A percentile compares a stretch with the other conserved stretches of the same genome.
Evolutionary conservation across 2,888 invertebrate species (phyloP).

Genomic region (Eilema sororculum): DNA sequence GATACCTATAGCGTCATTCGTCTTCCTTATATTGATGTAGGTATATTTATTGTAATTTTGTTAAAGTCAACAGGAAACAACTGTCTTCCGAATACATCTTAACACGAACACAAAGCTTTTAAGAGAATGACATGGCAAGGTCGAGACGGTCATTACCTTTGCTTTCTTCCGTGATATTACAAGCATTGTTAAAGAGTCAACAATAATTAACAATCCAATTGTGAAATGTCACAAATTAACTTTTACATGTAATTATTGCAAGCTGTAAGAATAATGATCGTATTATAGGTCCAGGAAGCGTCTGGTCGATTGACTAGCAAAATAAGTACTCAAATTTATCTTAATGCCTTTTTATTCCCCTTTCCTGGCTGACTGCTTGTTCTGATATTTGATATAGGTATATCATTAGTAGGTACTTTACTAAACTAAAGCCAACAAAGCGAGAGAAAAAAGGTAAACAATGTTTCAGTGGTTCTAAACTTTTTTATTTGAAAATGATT

Average conservation of each 20-base stretch:
- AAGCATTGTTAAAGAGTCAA: neutral
- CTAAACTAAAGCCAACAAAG: too few relatives aligned
- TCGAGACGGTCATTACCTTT: conserved; percentile 3
- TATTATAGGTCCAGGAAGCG: too few relatives aligned
- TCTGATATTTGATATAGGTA: too few relatives aligned
- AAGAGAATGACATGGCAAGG: conserved; percentile 10
- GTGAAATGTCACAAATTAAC: conserved; percentile 9
- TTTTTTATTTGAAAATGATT: too few relatives aligned
- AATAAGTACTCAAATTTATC: too few relatives aligned
- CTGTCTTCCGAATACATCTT: conserved; percentile 5
- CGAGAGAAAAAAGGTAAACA: too few relatives aligned
- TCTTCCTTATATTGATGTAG: neutral
- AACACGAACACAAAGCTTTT: conserved; percentile 7
- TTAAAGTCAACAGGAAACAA: conserved; percentile 8
- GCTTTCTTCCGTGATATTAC: conserved; percentile 17
- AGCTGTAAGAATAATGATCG: neutral
- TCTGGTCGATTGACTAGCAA: too few relatives aligned
- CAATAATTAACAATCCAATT: neutral
- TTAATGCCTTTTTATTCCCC: too few relatives aligned
- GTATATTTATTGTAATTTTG: neutral
- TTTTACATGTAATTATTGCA: neutral
- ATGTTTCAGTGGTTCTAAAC: too few relatives aligned
- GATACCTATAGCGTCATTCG: neutral
- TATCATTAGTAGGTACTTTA: too few relatives aligned
- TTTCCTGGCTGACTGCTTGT: too few relatives aligned